A percentile compares a stretch with the other conserved stretches of the same genome.
These are phyloP conservation scores for Pristionchus maxplancki DNA, from an alignment of 2,888 invertebrate genomes.

Conservation along the genomic window DNA sequence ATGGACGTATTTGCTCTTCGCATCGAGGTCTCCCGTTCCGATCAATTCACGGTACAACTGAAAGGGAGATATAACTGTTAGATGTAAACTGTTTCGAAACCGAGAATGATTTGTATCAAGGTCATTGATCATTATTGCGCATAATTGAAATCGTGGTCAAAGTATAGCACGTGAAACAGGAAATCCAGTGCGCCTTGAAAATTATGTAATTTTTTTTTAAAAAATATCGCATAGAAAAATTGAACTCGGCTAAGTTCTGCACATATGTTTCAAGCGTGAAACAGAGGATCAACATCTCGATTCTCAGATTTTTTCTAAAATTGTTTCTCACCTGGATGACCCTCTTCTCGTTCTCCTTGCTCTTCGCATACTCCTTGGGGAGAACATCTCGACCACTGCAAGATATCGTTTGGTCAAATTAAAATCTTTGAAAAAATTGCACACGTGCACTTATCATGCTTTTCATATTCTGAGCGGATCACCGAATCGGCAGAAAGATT, in stretches of 20 bases:
- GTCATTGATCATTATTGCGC: no score
- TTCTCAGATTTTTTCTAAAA: neutral
- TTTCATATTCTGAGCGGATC: neutral
- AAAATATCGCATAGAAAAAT: no score
- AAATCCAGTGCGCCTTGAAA: no score
- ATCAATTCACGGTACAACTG: slow-evolving; percentile 88
- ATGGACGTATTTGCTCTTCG: slow-evolving; percentile 97
- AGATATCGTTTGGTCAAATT: neutral
- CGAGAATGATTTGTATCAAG: no score
- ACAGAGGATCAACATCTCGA: neutral
- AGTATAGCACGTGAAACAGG: no score
- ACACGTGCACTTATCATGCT: neutral
- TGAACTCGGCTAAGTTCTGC: no score
- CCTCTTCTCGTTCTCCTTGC: slow-evolving; percentile 96
- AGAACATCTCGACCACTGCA: slow-evolving; percentile 85
- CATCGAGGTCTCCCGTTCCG: slow-evolving; percentile 90
- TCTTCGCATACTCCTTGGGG: slow-evolving; percentile 94
- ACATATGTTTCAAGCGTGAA: neutral
- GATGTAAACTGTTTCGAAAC: no score
- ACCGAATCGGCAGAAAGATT: neutral
- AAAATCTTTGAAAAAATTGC: neutral
- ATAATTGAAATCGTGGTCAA: no score
- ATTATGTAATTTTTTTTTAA: no score
- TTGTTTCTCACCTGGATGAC: slow-evolving; percentile 83
- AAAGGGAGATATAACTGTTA: no score